These are phyloP conservation scores for Tribolium madens DNA, from an alignment of 1,140 invertebrate genomes.

Conservation along the genomic window DNA sequence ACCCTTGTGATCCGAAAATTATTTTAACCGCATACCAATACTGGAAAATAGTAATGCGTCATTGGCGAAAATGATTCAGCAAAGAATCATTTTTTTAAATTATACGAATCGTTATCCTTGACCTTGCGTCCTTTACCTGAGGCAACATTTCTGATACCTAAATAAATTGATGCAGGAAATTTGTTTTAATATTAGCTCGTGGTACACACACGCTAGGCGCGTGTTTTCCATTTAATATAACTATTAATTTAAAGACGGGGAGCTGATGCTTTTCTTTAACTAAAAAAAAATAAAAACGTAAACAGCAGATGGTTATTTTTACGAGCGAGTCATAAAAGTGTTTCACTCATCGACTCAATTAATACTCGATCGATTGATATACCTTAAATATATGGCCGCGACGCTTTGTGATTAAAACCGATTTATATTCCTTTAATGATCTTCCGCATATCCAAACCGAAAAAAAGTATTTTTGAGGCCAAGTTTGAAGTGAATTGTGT, in stretches of 20 bases:
- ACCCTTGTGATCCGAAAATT: no score
- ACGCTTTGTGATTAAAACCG: not conserved
- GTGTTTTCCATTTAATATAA: not conserved
- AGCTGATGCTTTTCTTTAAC: not conserved
- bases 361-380: not conserved
- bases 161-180: not conserved
- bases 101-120: conserved; percentile 32
- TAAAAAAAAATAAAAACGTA: conserved; percentile 6
- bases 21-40: no score
- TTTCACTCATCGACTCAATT: conserved; percentile 5
- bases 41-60: not conserved
- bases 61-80: conserved; percentile 18
- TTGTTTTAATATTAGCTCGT: not conserved
- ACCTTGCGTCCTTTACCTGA: conserved; percentile 44
- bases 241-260: not conserved
- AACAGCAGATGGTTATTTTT: conserved; percentile 27
- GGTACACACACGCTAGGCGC: not conserved
- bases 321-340: not conserved
- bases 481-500: not conserved
- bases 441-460: no score
- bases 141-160: not conserved
- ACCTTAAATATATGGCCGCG: not conserved
- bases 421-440: not conserved
- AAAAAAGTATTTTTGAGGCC: no score
- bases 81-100: not conserved